Conservation (phyloP, 2,113 vertebrate species). For the Lipotes vexillifer region DNA sequence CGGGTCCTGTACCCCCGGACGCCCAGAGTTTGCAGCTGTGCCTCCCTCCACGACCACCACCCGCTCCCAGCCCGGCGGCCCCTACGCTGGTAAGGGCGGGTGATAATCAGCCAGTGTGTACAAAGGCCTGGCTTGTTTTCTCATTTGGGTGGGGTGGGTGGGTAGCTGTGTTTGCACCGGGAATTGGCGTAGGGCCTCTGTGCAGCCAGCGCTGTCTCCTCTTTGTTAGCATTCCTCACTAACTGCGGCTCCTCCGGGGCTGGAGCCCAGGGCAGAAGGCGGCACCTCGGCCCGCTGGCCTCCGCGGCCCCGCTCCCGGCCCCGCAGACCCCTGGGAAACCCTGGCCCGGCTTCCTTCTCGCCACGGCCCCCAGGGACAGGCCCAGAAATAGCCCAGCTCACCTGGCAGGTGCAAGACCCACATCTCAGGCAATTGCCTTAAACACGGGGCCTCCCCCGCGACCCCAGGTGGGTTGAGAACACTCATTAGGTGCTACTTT, state of each 20-base stretch:
- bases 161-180: conserved; percentile 56
- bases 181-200: conserved; percentile 62
- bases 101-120: conserved; percentile 72
- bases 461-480: conserved; percentile 75
- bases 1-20: not conserved
- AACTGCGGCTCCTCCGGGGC: conserved; percentile 77
- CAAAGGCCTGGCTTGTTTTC: conserved; percentile 68
- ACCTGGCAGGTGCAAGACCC: conserved; percentile 79
- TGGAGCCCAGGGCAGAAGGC: conserved; percentile 68
- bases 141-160: not conserved
- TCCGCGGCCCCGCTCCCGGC: not conserved
- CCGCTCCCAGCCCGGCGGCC: not conserved
- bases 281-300: not conserved
- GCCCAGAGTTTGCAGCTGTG: not conserved
- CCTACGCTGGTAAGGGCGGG: conserved; percentile 55
- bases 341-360: conserved; percentile 33
- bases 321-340: conserved; percentile 31
- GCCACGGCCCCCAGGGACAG: not conserved
- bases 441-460: conserved; percentile 70
- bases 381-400: conserved; percentile 77
- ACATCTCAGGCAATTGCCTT: conserved; percentile 70
- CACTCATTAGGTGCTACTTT: conserved; percentile 83
- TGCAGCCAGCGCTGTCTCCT: conserved; percentile 79
- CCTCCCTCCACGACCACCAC: not conserved
- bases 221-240: conserved; percentile 79